These are phyloP conservation scores for Spermophilus dauricus DNA, from an alignment of 2,113 vertebrate species.

Conservation along the genomic window DNA sequence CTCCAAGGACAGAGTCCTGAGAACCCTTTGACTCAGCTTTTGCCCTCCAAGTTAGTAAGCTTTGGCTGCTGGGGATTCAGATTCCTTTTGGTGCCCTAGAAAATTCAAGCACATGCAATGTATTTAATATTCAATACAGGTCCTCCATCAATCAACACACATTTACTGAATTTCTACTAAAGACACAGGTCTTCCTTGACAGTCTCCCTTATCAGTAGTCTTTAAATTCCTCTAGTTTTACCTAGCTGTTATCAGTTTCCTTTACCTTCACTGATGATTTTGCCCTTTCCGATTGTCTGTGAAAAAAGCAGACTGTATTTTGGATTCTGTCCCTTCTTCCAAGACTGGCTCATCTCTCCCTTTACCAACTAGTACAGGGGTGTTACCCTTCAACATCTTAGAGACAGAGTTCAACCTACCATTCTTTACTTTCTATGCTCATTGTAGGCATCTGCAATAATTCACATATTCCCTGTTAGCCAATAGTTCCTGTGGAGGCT, in stretches of 20 bases:
- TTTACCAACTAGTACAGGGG: not conserved
- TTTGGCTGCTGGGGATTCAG: not conserved
- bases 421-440: not conserved
- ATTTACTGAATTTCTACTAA: not conserved
- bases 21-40: not conserved
- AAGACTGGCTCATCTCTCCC: not conserved
- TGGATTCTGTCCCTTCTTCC: constrained; percentile 10
- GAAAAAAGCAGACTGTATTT: not conserved
- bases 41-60: not conserved
- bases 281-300: constrained; percentile 2
- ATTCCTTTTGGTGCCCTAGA: not conserved
- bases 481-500: not conserved
- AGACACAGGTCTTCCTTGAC: not conserved
- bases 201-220: not conserved
- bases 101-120: rapidly evolving
- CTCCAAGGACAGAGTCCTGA: not conserved
- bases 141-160: not conserved
- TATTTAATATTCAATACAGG: not conserved
- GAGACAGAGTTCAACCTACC: not conserved
- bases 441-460: not conserved
- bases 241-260: not conserved
- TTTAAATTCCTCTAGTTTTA: not conserved
- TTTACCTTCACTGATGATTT: constrained; percentile 2
- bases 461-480: not conserved
- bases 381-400: not conserved